Base-by-base conservation (phyloP, 2,888 invertebrate genomes). In the Camponotus fellah region DNA sequence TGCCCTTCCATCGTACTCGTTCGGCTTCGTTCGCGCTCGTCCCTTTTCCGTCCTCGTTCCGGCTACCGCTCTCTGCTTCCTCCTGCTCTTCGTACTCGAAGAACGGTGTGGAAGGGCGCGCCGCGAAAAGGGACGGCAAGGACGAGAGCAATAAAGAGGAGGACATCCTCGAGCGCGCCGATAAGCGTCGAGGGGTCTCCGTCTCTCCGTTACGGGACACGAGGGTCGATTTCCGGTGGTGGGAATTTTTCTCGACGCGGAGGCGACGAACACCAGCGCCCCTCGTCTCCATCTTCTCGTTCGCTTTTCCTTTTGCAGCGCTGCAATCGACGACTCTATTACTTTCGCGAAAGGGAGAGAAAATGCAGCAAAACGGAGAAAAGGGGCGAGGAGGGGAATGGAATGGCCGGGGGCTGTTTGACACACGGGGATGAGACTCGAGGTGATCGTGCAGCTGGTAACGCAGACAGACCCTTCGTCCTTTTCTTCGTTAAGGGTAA, bases 151-250 rank as follows among this genome's bases (percentile, higher is more conserved):
- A 85, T 76, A 84, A 85, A 84, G 85, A 87, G 86, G 82, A 82
- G 72, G 85, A 68, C 83, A 84, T 83, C 72, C 89, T 86, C 89
- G 86, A 87, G 89, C 85, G 85, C 80, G 77, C 72, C 85, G 89
- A 88, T 89, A 87, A 89, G 84, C 85, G 83, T 85, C 86, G 83
- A 87, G 84, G 85, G 86, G 88, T 66, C 89, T 87, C 86, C 86
- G 71, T 84, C 86, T 82, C 89, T 26, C 53, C 65, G 80, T 77
- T 56, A 32, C n/a, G 81, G 76, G 89, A 86, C 88, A 88, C 88
- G 88, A 86, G 87, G 87, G 81, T 91, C 92, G 91, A 92, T 92
- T 92, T 92, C 92, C 92, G 90, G 84, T 88, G 87, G 91, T 87
- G 91, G 86, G 87, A 85, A 87, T 89, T 90, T 91, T 90, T 91